Evolutionary conservation across 1,140 invertebrate species (phyloP).

Genomic region (Oryzaephilus surinamensis): DNA sequence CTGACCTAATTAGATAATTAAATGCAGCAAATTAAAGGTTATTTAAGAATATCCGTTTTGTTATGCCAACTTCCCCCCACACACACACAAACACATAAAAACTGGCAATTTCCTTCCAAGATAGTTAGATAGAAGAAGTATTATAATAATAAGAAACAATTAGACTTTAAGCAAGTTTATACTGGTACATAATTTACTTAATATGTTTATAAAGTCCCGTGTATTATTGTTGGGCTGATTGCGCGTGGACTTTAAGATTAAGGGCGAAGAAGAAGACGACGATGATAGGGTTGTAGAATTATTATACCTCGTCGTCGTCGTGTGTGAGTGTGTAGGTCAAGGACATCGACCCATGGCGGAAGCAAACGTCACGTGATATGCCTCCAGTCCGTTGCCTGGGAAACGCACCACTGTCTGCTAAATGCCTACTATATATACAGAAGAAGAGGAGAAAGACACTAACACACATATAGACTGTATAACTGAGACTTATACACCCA

Average conservation of each 20-base stretch:
- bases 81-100: background rate
- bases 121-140: background rate
- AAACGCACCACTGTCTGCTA: slow-evolving; percentile 12
- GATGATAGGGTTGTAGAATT: slow-evolving; percentile 8
- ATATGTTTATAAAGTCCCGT: slow-evolving; percentile 9
- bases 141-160: slow-evolving; percentile 1
- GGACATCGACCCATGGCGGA: slow-evolving; percentile 15
- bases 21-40: background rate
- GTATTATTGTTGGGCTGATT: no score
- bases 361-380: slow-evolving; percentile 7
- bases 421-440: slow-evolving; percentile 10
- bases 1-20: slow-evolving; percentile 8
- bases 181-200: slow-evolving; percentile 8
- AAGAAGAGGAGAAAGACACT: slow-evolving; percentile 9
- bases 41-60: slow-evolving; percentile 3
- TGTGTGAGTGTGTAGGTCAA: slow-evolving; percentile 17
- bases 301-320: no score
- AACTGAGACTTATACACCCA: no score
- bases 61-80: slow-evolving; percentile 1
- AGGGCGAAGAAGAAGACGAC: no score
- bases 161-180: slow-evolving; percentile 3
- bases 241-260: no score
- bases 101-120: background rate
- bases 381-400: slow-evolving; percentile 11
- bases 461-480: no score